Evolutionary conservation across 1,140 invertebrate species (phyloP), one percentile per base, ranked within the genome.

Genomic region (Aphaenogaster floridana): DNA sequence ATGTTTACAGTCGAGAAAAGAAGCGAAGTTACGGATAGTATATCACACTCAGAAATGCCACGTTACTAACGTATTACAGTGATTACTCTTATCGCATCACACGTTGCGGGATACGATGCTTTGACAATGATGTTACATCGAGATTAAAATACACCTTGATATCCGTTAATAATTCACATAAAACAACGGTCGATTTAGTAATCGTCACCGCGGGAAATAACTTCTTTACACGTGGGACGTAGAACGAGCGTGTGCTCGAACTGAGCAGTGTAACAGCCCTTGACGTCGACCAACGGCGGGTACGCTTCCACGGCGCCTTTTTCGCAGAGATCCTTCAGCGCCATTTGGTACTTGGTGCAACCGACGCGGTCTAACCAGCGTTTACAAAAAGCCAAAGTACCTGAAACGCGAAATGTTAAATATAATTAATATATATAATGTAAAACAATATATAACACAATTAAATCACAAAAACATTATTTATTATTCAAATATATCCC

Each of bases 161-260:
- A 80, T 83, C 61, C 39, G 48, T 57, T 34, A 57, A 54, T 52
- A 68, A 52, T 71, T 71, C 50, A 36, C 64, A 52, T 86, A 77
- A 42, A 59, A 86, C 42, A 78, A 76, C 42, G 28, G 45, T 13
- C 17, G 28, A 17, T 88, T 96, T 96, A 99, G 95, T 99, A 99
- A 95, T 99, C 99, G 81, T 98, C 98, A 72, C 99, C 99, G 84
- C 99, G 97, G 15, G 98, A 99, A 36, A 99, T 97, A 6, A 99
- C 97, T 96, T 99, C 99, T 96, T 99, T 99, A 96, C 99, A 99
- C 0, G 99, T 99, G 15, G 99, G 99, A 92, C 99, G 96, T 66
- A 99, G 96, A 66, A 99, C 97, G 92, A 99, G 98, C 0, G 99
- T 99, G 95, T 99, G 99, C 95, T 99, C 99, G 95, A 98, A 99